phyloP scores from a whole-genome alignment of 2,888 invertebrate genomes.

The Ormyrus pomaceus region DNA sequence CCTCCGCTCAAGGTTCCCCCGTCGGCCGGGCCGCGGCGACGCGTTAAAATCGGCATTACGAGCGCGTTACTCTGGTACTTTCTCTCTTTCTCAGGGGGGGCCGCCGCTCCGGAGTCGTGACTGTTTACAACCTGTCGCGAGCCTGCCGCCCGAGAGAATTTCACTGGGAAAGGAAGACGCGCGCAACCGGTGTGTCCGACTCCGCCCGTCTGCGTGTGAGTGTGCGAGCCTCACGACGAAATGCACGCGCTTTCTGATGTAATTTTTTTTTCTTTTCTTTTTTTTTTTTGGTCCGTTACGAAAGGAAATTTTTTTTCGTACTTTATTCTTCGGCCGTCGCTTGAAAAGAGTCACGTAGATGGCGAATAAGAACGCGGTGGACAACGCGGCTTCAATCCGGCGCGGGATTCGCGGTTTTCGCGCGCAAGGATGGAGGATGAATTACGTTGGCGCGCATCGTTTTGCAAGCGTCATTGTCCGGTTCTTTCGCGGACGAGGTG shows the following conservation, averaged over 20 bases:
- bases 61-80: conserved; percentile 17
- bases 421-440: neutral
- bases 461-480: neutral
- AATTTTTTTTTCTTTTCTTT: conserved; percentile 1
- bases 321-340: neutral
- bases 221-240: neutral
- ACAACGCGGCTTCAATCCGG: too few species aligned
- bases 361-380: neutral
- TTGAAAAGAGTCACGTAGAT: conserved; percentile 36
- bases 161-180: conserved; percentile 44
- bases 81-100: conserved; percentile 25
- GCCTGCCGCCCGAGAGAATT: conserved; percentile 21
- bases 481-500: neutral
- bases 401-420: too few species aligned
- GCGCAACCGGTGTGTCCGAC: too few species aligned
- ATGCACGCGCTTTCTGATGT: conserved; percentile 26
- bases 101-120: conserved; percentile 26
- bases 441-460: conserved; percentile 18
- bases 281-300: conserved; percentile 62
- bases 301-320: conserved; percentile 57
- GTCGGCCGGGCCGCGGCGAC: neutral
- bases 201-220: too few species aligned
- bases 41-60: neutral
- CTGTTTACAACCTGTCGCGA: conserved; percentile 54
- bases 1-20: conserved; percentile 17